Base-by-base conservation (phyloP, 1,140 invertebrate genomes). In the Holcopasites calliopsidis region DNA sequence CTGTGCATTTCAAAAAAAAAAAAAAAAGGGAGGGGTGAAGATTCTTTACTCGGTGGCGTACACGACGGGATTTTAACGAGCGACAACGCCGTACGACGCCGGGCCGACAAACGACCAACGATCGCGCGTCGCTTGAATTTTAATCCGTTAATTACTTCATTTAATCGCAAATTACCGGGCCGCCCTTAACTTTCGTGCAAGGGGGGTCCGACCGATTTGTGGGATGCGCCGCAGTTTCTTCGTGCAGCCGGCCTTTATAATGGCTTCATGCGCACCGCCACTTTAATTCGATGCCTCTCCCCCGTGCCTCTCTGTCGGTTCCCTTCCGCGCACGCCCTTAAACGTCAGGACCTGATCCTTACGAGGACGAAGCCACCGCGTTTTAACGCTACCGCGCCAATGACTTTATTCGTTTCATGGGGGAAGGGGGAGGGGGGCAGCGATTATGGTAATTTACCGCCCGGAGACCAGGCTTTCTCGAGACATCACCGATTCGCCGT, bases 101-200 rank as follows among this genome's bases (percentile, higher is more conserved):
- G 50, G 28, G 65, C 80, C 69, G 83, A 80, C 76, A 74, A 80
- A 85, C 83, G 77, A 85, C 64, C 69, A 52, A 33, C 55, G 65
- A 55, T 42, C 58, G 71, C 55, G 82, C 82, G 85, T 74, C 61
- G 65, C 38, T 83, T 87, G 86, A 86, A 87, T 87, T 86, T 86
- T 81, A 87, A 87, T 86, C 62, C 79, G 58, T 80, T 86, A 81
- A 88, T 88, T 82, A 84, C 86, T 87, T 86, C 82, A 88, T 86
- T 87, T 85, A 85, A 86, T 86, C 82, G 77, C 68, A 85, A 82
- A 85, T 83, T 77, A 83, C 79, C n/a, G 58, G 77, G 54, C 60
- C 54, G 69, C 23, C 69, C 77, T 80, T 73, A 79, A 84, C 57
- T 84, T 64, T 54, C 72, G 60, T 76, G 82, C 68, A 81, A 72